These are phyloP conservation scores for Malacosoma neustria DNA, from an alignment of 2,888 invertebrate genomes.

Conservation along the genomic window DNA sequence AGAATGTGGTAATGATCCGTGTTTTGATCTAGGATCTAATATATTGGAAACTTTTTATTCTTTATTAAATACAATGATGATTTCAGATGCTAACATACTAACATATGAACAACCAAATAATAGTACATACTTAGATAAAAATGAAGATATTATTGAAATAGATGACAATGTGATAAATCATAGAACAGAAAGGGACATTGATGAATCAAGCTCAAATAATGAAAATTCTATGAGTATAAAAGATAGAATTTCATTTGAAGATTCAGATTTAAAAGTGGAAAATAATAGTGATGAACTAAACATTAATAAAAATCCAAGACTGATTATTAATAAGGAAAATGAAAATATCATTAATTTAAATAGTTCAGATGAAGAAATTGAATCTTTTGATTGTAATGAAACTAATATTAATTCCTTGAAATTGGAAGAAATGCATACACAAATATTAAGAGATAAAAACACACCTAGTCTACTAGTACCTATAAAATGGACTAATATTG, in stretches of 20 bases:
- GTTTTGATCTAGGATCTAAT: too few species aligned
- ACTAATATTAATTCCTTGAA: too few species aligned
- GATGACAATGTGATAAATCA: not conserved
- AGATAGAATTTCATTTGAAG: not conserved
- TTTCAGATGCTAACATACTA: too few species aligned
- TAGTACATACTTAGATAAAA: not conserved
- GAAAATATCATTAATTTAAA: not conserved
- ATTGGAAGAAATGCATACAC: too few species aligned
- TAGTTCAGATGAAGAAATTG: constrained; percentile 4
- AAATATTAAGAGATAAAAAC: too few species aligned
- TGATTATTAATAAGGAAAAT: constrained; percentile 12
- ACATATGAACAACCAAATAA: too few species aligned
- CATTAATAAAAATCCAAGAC: constrained; percentile 15
- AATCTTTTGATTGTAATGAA: constrained; percentile 5
- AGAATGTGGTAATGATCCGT: too few species aligned
- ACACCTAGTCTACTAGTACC: not conserved
- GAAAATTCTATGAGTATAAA: not conserved
- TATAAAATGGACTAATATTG: not conserved
- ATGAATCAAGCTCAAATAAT: not conserved
- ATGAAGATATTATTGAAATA: not conserved
- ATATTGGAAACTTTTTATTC: too few species aligned
- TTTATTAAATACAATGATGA: too few species aligned
- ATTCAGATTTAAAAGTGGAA: constrained; percentile 20
- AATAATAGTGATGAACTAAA: constrained; percentile 12
- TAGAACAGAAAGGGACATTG: not conserved